Conservation (phyloP, 2,888 invertebrate species). For the Hofmannophila pseudospretella region DNA sequence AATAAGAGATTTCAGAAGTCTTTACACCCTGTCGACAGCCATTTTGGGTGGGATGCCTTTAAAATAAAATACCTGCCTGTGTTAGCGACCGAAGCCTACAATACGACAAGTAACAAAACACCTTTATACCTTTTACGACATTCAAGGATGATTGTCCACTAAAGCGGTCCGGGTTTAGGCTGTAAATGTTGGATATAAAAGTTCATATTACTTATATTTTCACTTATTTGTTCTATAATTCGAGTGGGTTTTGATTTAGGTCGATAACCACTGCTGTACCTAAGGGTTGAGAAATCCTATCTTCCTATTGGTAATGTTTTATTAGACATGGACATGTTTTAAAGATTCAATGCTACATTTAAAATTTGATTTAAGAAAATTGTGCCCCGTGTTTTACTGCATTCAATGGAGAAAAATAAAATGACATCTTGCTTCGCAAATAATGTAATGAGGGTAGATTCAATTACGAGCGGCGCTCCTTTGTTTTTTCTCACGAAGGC, state of each 20-base stretch:
- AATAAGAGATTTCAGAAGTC: no score
- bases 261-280: no score
- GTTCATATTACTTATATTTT: no score
- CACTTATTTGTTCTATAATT: constrained; percentile 1
- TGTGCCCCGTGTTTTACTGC: constrained; percentile 1
- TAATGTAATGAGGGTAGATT: constrained; percentile 70
- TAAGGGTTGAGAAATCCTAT: no score
- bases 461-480: constrained; percentile 63
- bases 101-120: constrained; percentile 6
- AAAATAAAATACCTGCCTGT: no score
- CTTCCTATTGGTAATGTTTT: no score
- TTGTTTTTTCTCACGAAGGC: constrained; percentile 48
- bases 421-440: constrained; percentile 54
- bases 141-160: constrained; percentile 9
- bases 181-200: constrained; percentile 4
- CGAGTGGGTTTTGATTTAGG: background rate
- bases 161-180: constrained; percentile 1
- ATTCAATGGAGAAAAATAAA: constrained; percentile 4
- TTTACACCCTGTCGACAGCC: no score
- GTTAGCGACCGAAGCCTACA: no score
- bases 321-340: no score
- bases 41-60: no score
- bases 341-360: no score
- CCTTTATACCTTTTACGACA: constrained; percentile 8
- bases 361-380: no score